A percentile compares a stretch with the other conserved stretches of the same genome.
These are phyloP conservation scores for Nomada lathburiana DNA, from an alignment of 2,888 invertebrate genomes.

Conservation along the genomic window DNA sequence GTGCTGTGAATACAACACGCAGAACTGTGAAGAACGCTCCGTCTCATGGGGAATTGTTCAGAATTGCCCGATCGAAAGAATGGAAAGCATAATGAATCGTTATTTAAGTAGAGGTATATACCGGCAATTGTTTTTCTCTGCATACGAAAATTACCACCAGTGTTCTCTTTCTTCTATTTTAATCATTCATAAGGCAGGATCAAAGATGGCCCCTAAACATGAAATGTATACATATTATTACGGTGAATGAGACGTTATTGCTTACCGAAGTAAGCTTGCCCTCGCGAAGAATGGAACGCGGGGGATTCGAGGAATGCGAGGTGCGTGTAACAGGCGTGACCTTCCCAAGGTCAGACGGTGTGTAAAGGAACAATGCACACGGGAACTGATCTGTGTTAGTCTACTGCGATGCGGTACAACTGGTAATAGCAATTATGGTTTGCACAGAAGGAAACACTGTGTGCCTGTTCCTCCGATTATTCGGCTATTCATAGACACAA, in stretches of 20 bases:
- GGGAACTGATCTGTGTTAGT: slow-evolving; percentile 62
- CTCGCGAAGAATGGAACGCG: slow-evolving; percentile 58
- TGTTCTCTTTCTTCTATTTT: background rate
- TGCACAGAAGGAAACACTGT: slow-evolving; percentile 15
- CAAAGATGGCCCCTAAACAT: background rate
- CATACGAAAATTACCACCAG: background rate
- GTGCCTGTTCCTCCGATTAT: slow-evolving; percentile 4
- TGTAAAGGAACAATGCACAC: slow-evolving; percentile 77
- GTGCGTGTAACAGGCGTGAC: slow-evolving; percentile 76
- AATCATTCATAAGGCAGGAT: background rate
- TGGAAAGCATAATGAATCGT: background rate
- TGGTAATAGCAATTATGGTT: slow-evolving; percentile 46
- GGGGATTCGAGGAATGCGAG: slow-evolving; percentile 64
- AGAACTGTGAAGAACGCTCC: background rate
- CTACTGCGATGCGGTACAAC: slow-evolving; percentile 43
- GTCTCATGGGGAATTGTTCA: background rate
- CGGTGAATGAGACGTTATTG: slow-evolving; percentile 36
- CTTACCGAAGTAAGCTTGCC: slow-evolving; percentile 41
- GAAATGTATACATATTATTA: slow-evolving; percentile 7
- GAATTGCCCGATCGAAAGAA: background rate
- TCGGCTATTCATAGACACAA: background rate
- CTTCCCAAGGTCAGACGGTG: slow-evolving; percentile 80
- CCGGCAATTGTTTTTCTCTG: background rate
- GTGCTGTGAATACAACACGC: background rate
- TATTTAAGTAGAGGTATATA: background rate